Conservation (phyloP, 2,113 vertebrate genomes). For the Aldabrachelys gigantea region DNA sequence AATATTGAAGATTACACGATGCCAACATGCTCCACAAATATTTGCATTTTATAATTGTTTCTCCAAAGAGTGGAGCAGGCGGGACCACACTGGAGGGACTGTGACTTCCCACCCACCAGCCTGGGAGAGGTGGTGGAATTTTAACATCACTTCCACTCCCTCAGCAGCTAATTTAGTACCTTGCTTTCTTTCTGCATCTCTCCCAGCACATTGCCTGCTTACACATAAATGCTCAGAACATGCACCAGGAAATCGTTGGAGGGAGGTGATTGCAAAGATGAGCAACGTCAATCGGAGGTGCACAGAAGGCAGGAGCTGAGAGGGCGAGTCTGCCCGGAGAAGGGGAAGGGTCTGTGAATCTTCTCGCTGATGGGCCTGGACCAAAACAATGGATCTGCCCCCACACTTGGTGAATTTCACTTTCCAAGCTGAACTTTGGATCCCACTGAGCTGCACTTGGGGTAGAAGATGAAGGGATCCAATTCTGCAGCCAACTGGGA, state of each 20-base stretch:
- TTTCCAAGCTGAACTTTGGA: conserved; percentile 15
- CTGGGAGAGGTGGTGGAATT: conserved; percentile 30
- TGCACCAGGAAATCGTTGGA: neutral
- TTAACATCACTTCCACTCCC: conserved; percentile 26
- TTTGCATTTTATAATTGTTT: conserved; percentile 75
- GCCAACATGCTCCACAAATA: conserved; percentile 46
- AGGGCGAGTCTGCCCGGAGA: neutral
- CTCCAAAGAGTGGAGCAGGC: conserved; percentile 26
- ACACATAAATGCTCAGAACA: conserved; percentile 32
- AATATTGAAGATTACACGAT: conserved; percentile 45
- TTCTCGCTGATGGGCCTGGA: neutral
- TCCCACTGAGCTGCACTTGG: neutral
- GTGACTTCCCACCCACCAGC: conserved; percentile 27
- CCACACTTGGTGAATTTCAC: neutral
- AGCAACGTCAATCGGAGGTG: neutral
- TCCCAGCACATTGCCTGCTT: conserved; percentile 16
- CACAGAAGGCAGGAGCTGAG: neutral
- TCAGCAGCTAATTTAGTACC: conserved; percentile 3
- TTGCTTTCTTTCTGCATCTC: neutral
- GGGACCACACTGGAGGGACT: neutral
- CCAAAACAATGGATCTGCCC: neutral
- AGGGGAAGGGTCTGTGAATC: neutral
- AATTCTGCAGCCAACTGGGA: neutral
- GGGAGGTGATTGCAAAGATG: neutral
- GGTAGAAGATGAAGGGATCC: conserved; percentile 4